Percentiles rank a stretch among this genome's conserved stretches.
phyloP scores from a whole-genome alignment of 2,797 vertebrate species.

The Enteromius argenteus region DNA sequence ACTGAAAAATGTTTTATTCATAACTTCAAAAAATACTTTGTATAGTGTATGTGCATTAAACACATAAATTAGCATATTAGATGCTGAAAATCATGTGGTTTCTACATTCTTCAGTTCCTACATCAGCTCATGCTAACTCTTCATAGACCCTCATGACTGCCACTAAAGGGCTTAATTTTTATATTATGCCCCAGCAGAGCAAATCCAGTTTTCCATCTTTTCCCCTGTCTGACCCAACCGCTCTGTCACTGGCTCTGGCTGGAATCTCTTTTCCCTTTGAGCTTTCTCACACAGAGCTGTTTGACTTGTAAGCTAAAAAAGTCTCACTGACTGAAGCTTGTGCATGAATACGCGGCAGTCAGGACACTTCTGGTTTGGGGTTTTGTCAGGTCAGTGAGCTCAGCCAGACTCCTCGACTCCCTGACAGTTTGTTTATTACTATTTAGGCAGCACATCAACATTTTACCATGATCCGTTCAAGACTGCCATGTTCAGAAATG shows the following conservation, averaged over 20 bases:
- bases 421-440: conserved; percentile 28
- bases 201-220: conserved; percentile 42
- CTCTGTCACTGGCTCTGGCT: not conserved
- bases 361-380: conserved; percentile 29
- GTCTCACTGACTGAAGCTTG: conserved; percentile 17
- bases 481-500: conserved; percentile 32
- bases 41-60: not conserved
- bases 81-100: not conserved
- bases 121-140: not conserved
- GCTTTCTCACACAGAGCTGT: conserved; percentile 1
- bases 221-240: not conserved
- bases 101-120: not conserved
- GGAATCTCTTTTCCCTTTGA: conserved; percentile 3
- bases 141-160: not conserved
- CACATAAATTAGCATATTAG: not conserved
- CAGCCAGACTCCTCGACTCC: conserved; percentile 6
- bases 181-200: conserved; percentile 40
- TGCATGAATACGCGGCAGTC: not conserved
- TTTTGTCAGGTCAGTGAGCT: conserved; percentile 42
- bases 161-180: conserved; percentile 34
- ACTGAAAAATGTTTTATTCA: not conserved
- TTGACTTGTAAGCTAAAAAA: conserved; percentile 27
- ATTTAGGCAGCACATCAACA: conserved; percentile 25
- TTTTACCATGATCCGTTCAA: conserved; percentile 29
- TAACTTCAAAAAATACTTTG: not conserved